phyloP scores from a whole-genome alignment of 2,113 vertebrate species.

The Erythrolamprus reginae region DNA sequence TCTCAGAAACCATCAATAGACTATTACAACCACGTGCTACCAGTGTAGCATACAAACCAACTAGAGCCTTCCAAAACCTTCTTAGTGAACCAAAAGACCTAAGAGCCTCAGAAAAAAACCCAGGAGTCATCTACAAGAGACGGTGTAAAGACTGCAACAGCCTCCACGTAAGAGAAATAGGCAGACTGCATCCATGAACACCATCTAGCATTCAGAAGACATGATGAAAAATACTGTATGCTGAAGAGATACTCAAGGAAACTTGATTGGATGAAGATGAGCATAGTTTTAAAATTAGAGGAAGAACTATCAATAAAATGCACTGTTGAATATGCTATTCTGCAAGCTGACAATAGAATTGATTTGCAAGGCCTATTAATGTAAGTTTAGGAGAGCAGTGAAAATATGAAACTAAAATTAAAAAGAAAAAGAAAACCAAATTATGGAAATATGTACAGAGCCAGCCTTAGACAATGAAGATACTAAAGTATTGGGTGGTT shows the following conservation, averaged over 20 bases:
- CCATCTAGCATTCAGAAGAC: no score
- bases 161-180: no score
- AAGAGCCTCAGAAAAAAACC: no score
- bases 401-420: background rate
- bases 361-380: background rate
- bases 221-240: background rate
- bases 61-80: no score
- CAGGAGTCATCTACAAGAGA: no score
- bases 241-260: background rate
- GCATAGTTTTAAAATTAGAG: background rate
- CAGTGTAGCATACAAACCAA: background rate
- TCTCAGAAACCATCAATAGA: background rate
- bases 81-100: no score
- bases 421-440: background rate
- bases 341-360: background rate
- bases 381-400: background rate
- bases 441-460: background rate
- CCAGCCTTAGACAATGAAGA: background rate
- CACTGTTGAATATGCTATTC: background rate
- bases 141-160: no score
- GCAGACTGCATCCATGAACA: no score
- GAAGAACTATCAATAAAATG: background rate
- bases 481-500: background rate
- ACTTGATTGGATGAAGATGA: background rate
- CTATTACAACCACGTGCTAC: background rate